These are phyloP conservation scores for Protaetia brevitarsis DNA, from an alignment of 1,140 invertebrate species.

Conservation along the genomic window DNA sequence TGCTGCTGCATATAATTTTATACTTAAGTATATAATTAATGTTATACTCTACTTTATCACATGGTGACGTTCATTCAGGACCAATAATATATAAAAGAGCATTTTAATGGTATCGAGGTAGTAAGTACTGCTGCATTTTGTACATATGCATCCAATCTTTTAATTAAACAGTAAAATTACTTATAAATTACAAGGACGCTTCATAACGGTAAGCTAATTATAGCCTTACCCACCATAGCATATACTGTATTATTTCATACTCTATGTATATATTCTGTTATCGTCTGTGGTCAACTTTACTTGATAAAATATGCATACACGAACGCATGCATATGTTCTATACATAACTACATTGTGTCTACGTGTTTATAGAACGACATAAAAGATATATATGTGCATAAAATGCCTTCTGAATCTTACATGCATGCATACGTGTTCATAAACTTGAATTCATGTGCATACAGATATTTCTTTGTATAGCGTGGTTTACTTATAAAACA, in stretches of 20 bases:
- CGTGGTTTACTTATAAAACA: no score
- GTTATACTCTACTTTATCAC: no score
- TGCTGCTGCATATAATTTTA: no score
- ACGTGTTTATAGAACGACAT: background rate
- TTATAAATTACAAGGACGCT: background rate
- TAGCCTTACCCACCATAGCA: background rate
- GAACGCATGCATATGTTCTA: background rate
- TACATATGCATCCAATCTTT: background rate
- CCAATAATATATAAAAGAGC: no score
- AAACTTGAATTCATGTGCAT: no score
- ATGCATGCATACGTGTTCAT: no score
- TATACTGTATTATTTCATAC: background rate
- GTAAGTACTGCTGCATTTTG: no score
- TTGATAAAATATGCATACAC: conserved; percentile 7
- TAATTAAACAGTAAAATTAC: background rate
- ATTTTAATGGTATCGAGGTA: no score
- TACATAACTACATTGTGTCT: background rate
- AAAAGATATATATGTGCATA: background rate
- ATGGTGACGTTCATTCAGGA: no score
- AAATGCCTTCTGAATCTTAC: background rate
- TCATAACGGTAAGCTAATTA: background rate
- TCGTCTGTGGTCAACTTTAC: conserved; percentile 1
- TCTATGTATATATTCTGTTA: background rate
- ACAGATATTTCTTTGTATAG: no score
- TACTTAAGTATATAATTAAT: no score